Evolutionary conservation across 92 coral and sea anemone species (phyloP), one percentile per base, ranked within the genome.

Genomic region (Zoanthus sociatus): DNA sequence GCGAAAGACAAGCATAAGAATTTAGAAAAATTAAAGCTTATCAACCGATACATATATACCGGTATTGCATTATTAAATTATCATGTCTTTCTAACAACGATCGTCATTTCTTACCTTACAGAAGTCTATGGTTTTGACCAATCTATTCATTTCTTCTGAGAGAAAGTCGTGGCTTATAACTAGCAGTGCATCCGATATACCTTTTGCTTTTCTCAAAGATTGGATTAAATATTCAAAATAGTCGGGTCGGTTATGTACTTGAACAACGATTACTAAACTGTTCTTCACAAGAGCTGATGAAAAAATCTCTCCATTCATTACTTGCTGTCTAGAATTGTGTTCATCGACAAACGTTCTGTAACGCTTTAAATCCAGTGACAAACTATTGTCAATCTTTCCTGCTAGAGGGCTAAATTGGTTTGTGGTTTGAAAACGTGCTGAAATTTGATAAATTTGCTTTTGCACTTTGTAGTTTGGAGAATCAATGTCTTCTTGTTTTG

Each of bases 151-250:
- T 31, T 93, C 94, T 16, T 92, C 96, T 1, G 93, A 84, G 84
- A 89, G 92, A 21, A 78, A 92, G 68, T 97, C 99, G 64, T 95
- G 98, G 78, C 99, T 97, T n/a, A 93, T 87, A 0, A 97, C 89
- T 0, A 97, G 90, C 58, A 97, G 37, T 0, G 96, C 92, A 46
- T 95, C 90, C 26, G 91, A 90, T 18, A 97, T 97, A 16, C 99
- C 99, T 76, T 81, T 79, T 6, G 95, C 90, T 13, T 81, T 84
- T 42, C 94, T 90, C 73, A 97, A 55, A 0, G 99, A 97, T 32
- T 88, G 87, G 71, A 97, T 82, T 15, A 97, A 92, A 72, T 95
- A 90, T 51, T 92, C 75, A 77, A 97, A 94, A 76, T 97, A 97
- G 45, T 91, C 94, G 0, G 94, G 90, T 70, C 99, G 86, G 61